Evolutionary conservation across 2,113 vertebrate species (phyloP), one percentile per base, ranked within the genome.

Genomic region (Larimichthys polyactis): DNA sequence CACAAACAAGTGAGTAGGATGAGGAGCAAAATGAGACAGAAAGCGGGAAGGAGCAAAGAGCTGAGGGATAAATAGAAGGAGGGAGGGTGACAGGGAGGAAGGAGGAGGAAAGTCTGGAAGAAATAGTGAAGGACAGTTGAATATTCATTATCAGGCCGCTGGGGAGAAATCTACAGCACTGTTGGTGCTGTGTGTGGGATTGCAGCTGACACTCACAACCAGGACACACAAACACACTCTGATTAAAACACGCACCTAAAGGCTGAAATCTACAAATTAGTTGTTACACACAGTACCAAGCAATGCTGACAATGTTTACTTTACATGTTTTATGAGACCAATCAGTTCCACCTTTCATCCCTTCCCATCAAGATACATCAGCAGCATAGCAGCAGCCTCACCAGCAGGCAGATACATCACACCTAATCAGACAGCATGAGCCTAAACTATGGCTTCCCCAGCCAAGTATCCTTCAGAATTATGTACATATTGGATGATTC

Each of bases 61-160:
- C 80, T 76, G 67, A 66, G 75, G 82, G 82, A 88, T 40, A 83
- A 71, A 72, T 32, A 43, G 60, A 70, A 15, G 19, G 75, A 46
- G 59, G 65, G 49, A 24, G 74, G 66, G 70, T 32, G 73, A 67
- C 57, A 40, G 16, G 44, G 68, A 40, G 51, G 70, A 59, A 72
- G 81, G 74, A 83, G 79, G 71, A 79, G 54, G 69, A 15, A 54
- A 79, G 79, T 19, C 66, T 71, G 27, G 55, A 82, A 65, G 82
- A 87, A 81, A 84, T 27, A 60, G 71, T 67, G 66, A 78, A 84
- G 81, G 79, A 88, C 32, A 84, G 63, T 8, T 91, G 82, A 89
- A 91, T 87, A 90, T 88, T 90, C 79, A 88, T 90, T 62, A 86
- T 59, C 20, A 71, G 60, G 17, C 63, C 75, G n/a, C 64, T 67